Conservation (phyloP, 2,888 invertebrate genomes). For the Epinotia demarniana region DNA sequence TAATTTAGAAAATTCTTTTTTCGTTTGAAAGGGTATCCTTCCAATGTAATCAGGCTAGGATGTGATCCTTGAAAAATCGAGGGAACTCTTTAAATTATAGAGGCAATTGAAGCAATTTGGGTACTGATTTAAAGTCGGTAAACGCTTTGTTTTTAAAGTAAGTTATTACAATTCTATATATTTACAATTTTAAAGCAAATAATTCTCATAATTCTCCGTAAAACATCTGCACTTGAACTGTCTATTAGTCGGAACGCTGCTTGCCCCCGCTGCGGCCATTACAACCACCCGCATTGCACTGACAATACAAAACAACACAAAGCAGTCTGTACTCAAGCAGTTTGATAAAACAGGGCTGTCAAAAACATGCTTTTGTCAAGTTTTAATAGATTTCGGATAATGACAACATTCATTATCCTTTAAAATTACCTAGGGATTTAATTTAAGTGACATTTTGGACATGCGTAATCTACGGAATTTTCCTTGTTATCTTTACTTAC, state of each 20-base stretch:
- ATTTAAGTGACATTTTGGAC: neutral
- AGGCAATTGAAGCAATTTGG: too few species aligned
- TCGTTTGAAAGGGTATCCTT: too few species aligned
- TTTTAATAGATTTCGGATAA: neutral
- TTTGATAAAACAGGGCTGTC: slow-evolving; percentile 2
- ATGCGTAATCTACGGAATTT: neutral
- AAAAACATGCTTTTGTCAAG: slow-evolving; percentile 3
- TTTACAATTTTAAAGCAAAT: neutral
- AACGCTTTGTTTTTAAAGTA: too few species aligned
- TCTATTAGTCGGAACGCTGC: neutral
- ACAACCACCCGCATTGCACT: slow-evolving; percentile 18
- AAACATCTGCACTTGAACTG: neutral
- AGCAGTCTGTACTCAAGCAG: slow-evolving; percentile 13
- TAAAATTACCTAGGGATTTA: neutral
- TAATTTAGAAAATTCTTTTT: too few species aligned
- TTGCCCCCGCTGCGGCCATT: neutral
- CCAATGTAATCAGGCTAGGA: too few species aligned
- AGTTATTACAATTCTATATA: neutral
- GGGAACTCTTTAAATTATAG: too few species aligned
- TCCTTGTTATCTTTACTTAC: neutral
- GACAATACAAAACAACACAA: slow-evolving; percentile 34
- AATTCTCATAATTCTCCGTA: neutral
- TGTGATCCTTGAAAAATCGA: too few species aligned
- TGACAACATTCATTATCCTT: neutral
- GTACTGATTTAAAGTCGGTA: too few species aligned